Base-by-base conservation (phyloP, 2,888 invertebrate species). In the Caenorhabditis becei region DNA sequence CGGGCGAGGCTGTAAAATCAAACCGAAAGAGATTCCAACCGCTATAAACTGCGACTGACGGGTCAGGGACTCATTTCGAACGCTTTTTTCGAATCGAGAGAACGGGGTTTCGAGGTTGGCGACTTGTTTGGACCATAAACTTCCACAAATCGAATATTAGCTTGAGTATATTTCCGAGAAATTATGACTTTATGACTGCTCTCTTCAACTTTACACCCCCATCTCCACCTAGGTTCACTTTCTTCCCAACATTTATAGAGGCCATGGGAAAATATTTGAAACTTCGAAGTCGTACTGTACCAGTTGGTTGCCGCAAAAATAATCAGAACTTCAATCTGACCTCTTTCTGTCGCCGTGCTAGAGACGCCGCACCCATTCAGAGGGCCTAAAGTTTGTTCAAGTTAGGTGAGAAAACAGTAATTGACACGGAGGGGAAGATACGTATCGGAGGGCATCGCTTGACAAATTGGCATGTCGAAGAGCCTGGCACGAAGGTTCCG, bases 401-500 rank as follows among this genome's bases (percentile, higher is more conserved):
- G 74, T 66, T 65, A 59, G 74, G 74, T 74, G 74, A 72, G 72
- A 72, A 72, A 63, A 71, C 32, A 37, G 56, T 65, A 74, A 74
- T 74, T 65, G 72, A 65, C 65, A 58, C 28, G 72, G 23, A 35
- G 37, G 23, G 59, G 71, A 5, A 41, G 59, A 74, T 74, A 74
- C 51, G 51, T 59, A 74, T 74, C 74, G 51, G 10, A 20, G 35
- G 58, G 20, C 37, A 20, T 23, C 51, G 37, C 26, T 63, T 62
- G 72, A 74, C 59, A 74, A 74, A 74, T 74, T 74, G 74, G 51
- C 58, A 74, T 74, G 65, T 74, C 65, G 74, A 65, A 63, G 58
- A 65, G 32, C 58, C 74, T 59, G 74, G 74, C 59, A 74, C 74
- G 41, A 74, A 74, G 74, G 74, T 66, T 58, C 51, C 65, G 65